Conservation (phyloP, 1,140 invertebrate species). For the Ostrea denselamellosa region DNA sequence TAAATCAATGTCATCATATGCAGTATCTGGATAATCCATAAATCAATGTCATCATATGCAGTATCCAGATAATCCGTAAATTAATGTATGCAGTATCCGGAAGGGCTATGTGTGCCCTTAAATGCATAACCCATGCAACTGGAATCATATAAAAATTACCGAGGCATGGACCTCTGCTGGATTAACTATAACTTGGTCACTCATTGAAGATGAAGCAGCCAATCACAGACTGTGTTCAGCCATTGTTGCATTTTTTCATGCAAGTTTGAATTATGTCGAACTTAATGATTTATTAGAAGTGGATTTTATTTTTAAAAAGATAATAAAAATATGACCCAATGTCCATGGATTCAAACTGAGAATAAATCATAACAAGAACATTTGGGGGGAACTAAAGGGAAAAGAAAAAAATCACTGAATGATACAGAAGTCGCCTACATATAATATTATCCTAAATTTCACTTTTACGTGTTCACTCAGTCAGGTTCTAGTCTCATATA, state of each 20-base stretch:
- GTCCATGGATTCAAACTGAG: too few relatives aligned
- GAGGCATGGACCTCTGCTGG: background rate
- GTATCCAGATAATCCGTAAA: background rate
- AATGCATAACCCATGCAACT: background rate
- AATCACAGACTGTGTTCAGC: background rate
- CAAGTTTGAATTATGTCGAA: background rate
- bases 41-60: background rate
- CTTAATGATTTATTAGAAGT: background rate
- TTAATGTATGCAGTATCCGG: background rate
- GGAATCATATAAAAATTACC: too few relatives aligned
- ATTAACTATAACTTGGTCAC: background rate
- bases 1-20: too few relatives aligned
- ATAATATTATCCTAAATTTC: too few relatives aligned
- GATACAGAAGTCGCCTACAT: too few relatives aligned
- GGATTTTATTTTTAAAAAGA: background rate
- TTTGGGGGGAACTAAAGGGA: too few relatives aligned
- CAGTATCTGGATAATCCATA: too few relatives aligned
- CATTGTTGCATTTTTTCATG: background rate
- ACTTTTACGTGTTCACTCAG: too few relatives aligned
- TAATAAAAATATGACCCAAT: too few relatives aligned
- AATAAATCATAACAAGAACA: too few relatives aligned
- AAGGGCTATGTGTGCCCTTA: background rate
- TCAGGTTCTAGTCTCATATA: too few relatives aligned
- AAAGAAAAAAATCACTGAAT: too few relatives aligned
- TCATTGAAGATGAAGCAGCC: background rate